Conservation (phyloP, 2,797 vertebrate genomes). For the Nyctalus aviator region DNA sequence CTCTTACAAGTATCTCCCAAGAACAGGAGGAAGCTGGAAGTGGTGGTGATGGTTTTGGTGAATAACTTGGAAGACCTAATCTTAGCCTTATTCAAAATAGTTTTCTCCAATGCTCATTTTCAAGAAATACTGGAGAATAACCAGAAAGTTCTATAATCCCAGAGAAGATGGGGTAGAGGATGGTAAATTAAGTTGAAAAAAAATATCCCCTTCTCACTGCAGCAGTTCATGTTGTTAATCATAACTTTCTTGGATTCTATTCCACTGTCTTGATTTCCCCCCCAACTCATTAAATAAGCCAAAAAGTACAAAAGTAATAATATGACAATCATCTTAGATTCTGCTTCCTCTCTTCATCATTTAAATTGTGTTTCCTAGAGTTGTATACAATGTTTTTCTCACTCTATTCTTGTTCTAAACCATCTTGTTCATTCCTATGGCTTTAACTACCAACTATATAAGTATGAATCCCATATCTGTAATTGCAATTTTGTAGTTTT, state of each 20-base stretch:
- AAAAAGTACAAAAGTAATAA: conserved; percentile 6
- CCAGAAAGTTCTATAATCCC: conserved; percentile 14
- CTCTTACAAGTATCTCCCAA: conserved; percentile 62
- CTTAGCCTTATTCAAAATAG: conserved; percentile 46
- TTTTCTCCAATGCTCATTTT: conserved; percentile 44
- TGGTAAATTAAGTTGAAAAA: conserved; percentile 25
- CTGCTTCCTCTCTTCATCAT: background rate
- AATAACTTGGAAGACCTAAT: conserved; percentile 24
- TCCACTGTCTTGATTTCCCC: conserved; percentile 2
- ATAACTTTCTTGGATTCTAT: background rate
- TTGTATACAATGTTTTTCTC: background rate
- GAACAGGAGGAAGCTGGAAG: conserved; percentile 31
- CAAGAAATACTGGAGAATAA: conserved; percentile 42
- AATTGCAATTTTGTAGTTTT: conserved; percentile 61
- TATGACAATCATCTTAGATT: conserved; percentile 23
- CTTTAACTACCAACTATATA: conserved; percentile 30
- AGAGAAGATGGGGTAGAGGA: background rate
- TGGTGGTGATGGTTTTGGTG: background rate
- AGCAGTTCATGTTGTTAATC: conserved; percentile 26
- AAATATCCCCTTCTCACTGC: background rate
- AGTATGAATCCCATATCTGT: background rate
- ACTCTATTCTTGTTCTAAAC: conserved; percentile 12
- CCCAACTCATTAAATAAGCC: background rate
- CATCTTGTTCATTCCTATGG: background rate
- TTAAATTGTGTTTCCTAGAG: conserved; percentile 22